These are phyloP conservation scores for Catharus ustulatus DNA, from an alignment of 2,797 vertebrate genomes.

Conservation along the genomic window DNA sequence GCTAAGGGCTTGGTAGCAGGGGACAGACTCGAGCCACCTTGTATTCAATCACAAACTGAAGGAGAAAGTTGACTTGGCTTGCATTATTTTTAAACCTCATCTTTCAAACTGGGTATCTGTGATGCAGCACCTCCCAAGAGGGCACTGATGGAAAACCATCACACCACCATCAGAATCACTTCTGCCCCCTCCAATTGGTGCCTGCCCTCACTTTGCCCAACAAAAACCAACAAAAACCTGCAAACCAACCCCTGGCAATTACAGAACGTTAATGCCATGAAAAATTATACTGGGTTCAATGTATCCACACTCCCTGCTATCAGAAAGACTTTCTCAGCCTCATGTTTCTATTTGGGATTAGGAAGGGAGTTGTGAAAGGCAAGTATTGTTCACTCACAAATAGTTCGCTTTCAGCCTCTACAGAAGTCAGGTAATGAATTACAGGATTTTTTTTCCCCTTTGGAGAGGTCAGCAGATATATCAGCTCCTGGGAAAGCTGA, in stretches of 20 bases:
- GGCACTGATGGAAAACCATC: not conserved
- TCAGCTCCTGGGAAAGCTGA: slow-evolving; percentile 34
- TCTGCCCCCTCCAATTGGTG: not conserved
- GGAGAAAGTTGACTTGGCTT: not conserved
- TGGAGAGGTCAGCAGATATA: slow-evolving; percentile 45
- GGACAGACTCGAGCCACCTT: not conserved
- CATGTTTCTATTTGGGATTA: slow-evolving; percentile 45
- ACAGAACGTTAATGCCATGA: not conserved
- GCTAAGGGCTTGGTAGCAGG: not conserved
- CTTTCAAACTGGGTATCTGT: not conserved
- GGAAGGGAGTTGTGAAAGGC: slow-evolving; percentile 6
- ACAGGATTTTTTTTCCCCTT: not conserved
- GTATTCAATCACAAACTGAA: not conserved
- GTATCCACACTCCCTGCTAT: not conserved
- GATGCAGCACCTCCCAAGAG: not conserved
- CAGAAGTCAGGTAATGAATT: slow-evolving; percentile 46
- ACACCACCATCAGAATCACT: not conserved
- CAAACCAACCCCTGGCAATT: not conserved
- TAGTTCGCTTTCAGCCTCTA: slow-evolving; percentile 2
- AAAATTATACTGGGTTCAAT: not conserved
- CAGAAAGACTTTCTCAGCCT: slow-evolving; percentile 42
- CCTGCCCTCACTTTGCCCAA: not conserved
- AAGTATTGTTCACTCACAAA: slow-evolving; percentile 44
- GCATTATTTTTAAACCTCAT: not conserved
- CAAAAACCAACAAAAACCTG: not conserved